Evolutionary conservation across 2,113 vertebrate genomes (phyloP), one percentile per base, ranked within the genome.

Genomic region (Prinia subflava): DNA sequence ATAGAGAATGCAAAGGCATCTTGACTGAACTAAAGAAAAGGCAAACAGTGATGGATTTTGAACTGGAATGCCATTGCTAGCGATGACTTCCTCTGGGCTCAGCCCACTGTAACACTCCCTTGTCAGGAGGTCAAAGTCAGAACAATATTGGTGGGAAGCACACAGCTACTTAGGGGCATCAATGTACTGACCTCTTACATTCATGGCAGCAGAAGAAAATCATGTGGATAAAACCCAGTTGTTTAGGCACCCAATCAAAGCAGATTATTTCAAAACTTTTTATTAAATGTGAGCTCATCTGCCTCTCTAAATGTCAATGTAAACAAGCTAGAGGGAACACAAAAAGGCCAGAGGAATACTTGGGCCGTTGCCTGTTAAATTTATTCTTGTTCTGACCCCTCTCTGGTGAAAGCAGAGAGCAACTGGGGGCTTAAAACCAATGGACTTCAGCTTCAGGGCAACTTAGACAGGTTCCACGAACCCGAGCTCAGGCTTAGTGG

Each of bases 141-240:
- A 92, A 93, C 59, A 91, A 28, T 35, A 94, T 76, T 92, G 65
- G 87, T 95, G 95, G 87, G 94, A 96, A 96, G 95, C 35, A 3
- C 62, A 69, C 46, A 78, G 87, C 53, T 82, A 82, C 62, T 74
- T 47, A 76, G 25, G 42, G 59, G 55, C 75, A 77, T 87, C 68
- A 90, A 31, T 37, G 64, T 63, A 64, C 39, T 69, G 50, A 92
- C 76, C 60, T 95, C 60, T 63, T 30, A 67, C 7, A 41, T 56
- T 80, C 71, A 68, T 14, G 24, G 63, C 57, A 86, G 44, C 7
- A 21, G 42, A 84, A 76, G 28, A 94, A 83, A 86, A 88, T 83
- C 23, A 75, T 1, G 5, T 52, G 55, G 64, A 86, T n/a, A 86
- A 92, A 83, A 74, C 73, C 50, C 75, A 90, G 1, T 19, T 81